Conservation (phyloP, 2,113 vertebrate species). For the Myrmecophaga tridactyla region DNA sequence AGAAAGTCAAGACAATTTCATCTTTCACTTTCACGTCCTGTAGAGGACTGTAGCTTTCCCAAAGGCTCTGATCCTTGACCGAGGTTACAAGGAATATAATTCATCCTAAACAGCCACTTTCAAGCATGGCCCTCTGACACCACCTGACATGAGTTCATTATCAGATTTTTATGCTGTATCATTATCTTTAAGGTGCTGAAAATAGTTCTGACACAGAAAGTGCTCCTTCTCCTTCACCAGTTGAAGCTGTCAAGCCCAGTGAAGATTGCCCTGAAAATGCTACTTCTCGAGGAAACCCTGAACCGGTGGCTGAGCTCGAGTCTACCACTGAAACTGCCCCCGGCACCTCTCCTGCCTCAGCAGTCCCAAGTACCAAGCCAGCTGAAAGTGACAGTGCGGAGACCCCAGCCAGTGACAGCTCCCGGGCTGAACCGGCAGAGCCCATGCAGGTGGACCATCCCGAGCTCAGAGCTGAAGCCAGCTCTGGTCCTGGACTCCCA, state of each 20-base stretch:
- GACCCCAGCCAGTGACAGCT: conserved; percentile 88
- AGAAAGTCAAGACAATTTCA: conserved; percentile 5
- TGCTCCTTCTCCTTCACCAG: conserved; percentile 95
- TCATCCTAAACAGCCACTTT: conserved; percentile 36
- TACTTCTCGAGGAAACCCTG: conserved; percentile 77
- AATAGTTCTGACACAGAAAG: conserved; percentile 99
- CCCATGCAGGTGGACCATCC: conserved; percentile 86
- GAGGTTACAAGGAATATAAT: conserved; percentile 24
- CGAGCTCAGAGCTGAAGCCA: conserved; percentile 77
- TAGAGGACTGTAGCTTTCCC: conserved; percentile 4
- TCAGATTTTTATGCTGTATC: conserved; percentile 75
- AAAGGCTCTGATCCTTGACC: neutral
- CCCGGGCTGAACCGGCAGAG: conserved; percentile 86
- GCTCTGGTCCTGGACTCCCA: conserved; percentile 81
- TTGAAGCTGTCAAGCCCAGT: conserved; percentile 88
- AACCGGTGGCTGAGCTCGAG: conserved; percentile 79
- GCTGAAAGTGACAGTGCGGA: conserved; percentile 85
- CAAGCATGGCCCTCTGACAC: conserved; percentile 64
- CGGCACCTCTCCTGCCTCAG: conserved; percentile 75
- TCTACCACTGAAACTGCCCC: conserved; percentile 77
- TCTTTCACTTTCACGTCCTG: neutral
- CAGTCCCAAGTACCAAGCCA: conserved; percentile 79
- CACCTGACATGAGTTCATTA: conserved; percentile 63
- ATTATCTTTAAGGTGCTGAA: conserved; percentile 89
- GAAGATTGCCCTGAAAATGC: conserved; percentile 85